Base-by-base conservation (phyloP, 2,113 vertebrate species). In the Corythornis vintsioides region DNA sequence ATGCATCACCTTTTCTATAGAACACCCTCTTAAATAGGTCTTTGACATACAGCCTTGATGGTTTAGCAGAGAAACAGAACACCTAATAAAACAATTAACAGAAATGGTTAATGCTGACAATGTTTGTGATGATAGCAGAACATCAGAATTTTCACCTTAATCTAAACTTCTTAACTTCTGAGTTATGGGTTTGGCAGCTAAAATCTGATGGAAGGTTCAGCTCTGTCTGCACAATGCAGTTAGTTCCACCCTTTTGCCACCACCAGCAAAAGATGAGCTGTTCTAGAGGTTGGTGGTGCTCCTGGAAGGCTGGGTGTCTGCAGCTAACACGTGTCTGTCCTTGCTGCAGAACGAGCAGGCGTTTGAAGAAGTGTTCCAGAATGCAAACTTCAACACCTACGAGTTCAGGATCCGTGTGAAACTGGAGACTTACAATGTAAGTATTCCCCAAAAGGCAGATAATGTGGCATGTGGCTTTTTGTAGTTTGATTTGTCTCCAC, bases 361-460 rank as follows among this genome's bases (percentile, higher is more conserved):
- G 2, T 99, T 98, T 84, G 99, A 99, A 20, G 99, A 99, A 88
- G 92, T 99, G 89, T 98, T 99, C 96, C 98, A 99, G 75, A 98
- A 98, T 52, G 98, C 99, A 95, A 99, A 98, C 97, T 99, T 99
- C 96, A 98, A 98, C 78, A 98, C 98, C 0, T 99, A 98, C 6
- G 96, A 98, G 43, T 99, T 99, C 97, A 98, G 96, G 75, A 98
- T 98, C 97, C 95, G 99, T 92, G 98, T 99, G 83, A 99, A 99
- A 91, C 95, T 99, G 63, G 99, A 99, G 96, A 99, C 98, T 2
- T 99, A 99, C 96, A 99, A 99, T 3, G 99, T 99, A 95, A 99
- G 99, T 98, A 72, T 50, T 24, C 50, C 63, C 47, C 52, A 15
- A 19, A 48, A 52, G 4, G 38, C 67, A 60, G 43, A 33, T 31